A percentile compares a stretch with the other conserved stretches of the same genome.
Conservation (phyloP, 2,113 vertebrate genomes). For the Gasterosteus nipponicus region DNA sequence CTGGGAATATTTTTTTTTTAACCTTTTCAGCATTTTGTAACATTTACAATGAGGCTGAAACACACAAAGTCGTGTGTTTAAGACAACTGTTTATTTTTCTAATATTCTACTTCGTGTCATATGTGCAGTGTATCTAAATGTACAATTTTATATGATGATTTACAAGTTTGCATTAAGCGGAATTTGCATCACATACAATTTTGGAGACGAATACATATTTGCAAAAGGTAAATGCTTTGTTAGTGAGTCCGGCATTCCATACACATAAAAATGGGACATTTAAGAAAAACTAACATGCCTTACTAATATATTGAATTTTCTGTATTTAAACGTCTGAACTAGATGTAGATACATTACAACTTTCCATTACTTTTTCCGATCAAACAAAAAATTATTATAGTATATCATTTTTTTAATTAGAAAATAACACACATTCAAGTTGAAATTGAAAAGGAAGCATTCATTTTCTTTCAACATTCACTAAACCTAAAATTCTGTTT, state of each 20-base stretch:
- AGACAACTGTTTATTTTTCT: not conserved
- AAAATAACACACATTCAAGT: not conserved
- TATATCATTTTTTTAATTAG: not conserved
- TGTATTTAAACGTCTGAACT: not conserved
- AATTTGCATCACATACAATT: not conserved
- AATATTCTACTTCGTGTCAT: not conserved
- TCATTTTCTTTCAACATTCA: not conserved
- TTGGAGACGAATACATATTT: not conserved
- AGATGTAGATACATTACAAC: not conserved
- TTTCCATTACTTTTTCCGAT: not conserved
- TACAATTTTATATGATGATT: not conserved
- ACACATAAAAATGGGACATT: not conserved
- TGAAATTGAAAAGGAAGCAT: too few relatives aligned
- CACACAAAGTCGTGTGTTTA: not conserved
- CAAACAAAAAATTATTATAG: too few relatives aligned
- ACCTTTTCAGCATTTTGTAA: not conserved
- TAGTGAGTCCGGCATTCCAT: not conserved
- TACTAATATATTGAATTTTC: not conserved
- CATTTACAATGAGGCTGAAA: not conserved
- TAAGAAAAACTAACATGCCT: not conserved
- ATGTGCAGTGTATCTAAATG: not conserved
- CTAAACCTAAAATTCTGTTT: conserved; percentile 25
- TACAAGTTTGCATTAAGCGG: not conserved
- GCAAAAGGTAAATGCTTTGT: not conserved
- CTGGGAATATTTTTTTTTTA: not conserved